phyloP scores from a whole-genome alignment of 1,140 invertebrate species.

The Panulirus ornatus region DNA sequence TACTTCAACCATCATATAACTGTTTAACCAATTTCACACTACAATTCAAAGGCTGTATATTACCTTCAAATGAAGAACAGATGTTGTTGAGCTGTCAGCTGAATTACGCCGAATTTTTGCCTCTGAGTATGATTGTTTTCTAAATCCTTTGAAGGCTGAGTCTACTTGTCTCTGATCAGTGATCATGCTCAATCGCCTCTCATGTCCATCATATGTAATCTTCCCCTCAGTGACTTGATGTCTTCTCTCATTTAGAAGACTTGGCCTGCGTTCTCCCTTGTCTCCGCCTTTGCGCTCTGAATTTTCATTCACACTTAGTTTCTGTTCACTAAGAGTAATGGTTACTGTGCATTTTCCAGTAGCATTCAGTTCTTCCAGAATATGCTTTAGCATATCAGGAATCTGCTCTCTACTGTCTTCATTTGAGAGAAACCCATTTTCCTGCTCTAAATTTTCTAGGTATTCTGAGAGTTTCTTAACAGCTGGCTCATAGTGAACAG shows the following conservation, averaged over 20 bases:
- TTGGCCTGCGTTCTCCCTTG: constrained; percentile 49
- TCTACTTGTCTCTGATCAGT: constrained; percentile 35
- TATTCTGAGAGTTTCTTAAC: constrained; percentile 81
- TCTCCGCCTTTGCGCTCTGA: constrained; percentile 25
- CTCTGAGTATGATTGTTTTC: constrained; percentile 38
- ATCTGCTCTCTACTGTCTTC: constrained; percentile 64
- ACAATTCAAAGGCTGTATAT: background rate
- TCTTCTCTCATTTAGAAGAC: constrained; percentile 54
- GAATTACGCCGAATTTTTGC: constrained; percentile 28
- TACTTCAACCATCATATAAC: too few relatives aligned
- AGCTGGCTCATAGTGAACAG: constrained; percentile 83
- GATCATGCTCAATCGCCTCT: constrained; percentile 52
- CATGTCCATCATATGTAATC: constrained; percentile 16
- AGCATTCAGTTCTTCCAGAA: constrained; percentile 65
- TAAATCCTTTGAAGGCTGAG: constrained; percentile 7
- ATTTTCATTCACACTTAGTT: background rate
- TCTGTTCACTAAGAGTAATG: constrained; percentile 51
- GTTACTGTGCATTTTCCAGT: constrained; percentile 62
- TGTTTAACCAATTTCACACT: background rate
- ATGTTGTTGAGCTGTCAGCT: constrained; percentile 33
- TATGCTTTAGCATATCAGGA: constrained; percentile 66
- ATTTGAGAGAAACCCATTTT: constrained; percentile 73
- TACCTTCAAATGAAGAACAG: constrained; percentile 67
- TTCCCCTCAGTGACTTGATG: constrained; percentile 18
- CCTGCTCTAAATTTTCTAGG: constrained; percentile 79